Conservation (phyloP, 92 coral and sea anemone genomes). For the Pocillopora grandis region DNA sequence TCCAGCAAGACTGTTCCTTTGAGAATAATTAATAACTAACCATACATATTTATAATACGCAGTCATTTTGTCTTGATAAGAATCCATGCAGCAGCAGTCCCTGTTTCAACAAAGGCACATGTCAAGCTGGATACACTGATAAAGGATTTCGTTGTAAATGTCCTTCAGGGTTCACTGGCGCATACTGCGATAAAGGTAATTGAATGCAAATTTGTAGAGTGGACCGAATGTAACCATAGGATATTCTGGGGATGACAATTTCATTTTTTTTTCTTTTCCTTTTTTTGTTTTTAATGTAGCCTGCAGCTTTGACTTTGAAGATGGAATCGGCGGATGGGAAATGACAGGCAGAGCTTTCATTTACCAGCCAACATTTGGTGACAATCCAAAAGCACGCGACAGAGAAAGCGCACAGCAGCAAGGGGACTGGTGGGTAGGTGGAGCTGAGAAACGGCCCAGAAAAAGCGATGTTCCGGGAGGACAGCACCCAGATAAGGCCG, state of each 20-base stretch:
- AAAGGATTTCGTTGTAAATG: constrained; percentile 5
- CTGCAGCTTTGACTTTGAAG: constrained; percentile 65
- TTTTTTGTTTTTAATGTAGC: not conserved
- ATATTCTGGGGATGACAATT: not conserved
- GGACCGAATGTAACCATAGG: no score
- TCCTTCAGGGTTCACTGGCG: not conserved
- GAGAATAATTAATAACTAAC: no score
- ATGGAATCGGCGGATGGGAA: constrained; percentile 47
- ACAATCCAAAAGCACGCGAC: constrained; percentile 51
- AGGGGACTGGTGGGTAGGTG: constrained; percentile 78
- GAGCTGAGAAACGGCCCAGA: constrained; percentile 48
- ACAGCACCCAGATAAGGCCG: not conserved
- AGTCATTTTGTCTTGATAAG: not conserved
- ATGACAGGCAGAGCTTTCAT: constrained; percentile 51
- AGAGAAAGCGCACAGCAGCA: constrained; percentile 53
- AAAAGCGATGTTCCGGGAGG: constrained; percentile 33
- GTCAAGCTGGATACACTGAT: constrained; percentile 6
- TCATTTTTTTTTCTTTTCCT: no score
- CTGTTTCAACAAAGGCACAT: not conserved
- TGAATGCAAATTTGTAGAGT: no score
- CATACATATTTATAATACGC: no score
- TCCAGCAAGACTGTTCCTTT: no score
- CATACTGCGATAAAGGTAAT: not conserved
- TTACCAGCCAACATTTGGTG: constrained; percentile 62
- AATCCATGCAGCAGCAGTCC: constrained; percentile 9